These are phyloP conservation scores for Tribolium castaneum DNA, from an alignment of 1,140 invertebrate genomes.

Conservation along the genomic window DNA sequence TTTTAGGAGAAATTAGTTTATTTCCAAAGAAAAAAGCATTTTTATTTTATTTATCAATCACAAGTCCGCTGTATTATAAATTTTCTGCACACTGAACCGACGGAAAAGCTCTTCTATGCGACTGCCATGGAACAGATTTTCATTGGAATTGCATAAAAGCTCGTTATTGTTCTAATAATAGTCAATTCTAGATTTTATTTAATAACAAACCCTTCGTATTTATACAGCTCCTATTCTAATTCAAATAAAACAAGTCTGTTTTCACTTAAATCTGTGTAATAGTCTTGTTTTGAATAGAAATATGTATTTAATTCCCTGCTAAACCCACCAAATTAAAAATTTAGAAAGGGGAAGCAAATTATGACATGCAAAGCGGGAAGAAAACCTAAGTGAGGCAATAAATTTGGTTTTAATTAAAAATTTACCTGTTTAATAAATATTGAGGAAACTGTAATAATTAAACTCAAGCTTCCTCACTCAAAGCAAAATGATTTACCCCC, in stretches of 20 bases:
- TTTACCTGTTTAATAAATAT: background rate
- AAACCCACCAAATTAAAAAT: too few species aligned
- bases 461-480: background rate
- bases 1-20: too few species aligned
- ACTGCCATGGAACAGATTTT: background rate
- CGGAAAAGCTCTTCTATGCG: background rate
- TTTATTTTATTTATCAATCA: background rate
- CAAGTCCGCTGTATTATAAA: background rate
- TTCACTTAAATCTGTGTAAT: too few species aligned
- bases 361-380: background rate
- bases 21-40: too few species aligned
- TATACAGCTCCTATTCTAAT: background rate
- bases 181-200: background rate
- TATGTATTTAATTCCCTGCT: too few species aligned
- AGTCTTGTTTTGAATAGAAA: too few species aligned
- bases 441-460: background rate
- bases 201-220: background rate
- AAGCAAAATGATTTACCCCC: background rate
- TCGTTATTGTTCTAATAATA: background rate
- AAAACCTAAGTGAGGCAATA: background rate
- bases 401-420: background rate
- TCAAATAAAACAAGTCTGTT: conserved; percentile 9
- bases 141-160: background rate
- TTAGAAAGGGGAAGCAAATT: background rate
- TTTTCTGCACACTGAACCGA: background rate